Base-by-base conservation (phyloP, 2,113 vertebrate species). In the Pelusios castaneus region DNA sequence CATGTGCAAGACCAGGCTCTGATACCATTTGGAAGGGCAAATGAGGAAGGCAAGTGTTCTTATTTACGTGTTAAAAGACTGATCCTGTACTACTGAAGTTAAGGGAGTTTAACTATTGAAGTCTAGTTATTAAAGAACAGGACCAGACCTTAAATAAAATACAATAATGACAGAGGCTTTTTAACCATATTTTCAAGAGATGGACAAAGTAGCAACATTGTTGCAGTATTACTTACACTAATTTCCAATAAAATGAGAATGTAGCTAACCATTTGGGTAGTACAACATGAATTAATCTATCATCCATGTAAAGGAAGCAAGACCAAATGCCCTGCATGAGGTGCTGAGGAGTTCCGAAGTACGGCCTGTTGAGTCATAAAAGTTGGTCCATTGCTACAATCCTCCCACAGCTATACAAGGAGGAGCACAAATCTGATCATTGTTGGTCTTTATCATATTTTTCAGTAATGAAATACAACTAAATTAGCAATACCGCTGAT, bases 281-380 rank as follows among this genome's bases (percentile, higher is more conserved):
- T 8, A 54, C 17, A 41, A 2, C 0, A 0, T n/a, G 6, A 80
- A 5, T 0, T 4, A 80, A 82, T 85, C 47, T 19, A 17, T 45
- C 1, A 34, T 34, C 25, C 34, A 21, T 24, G 54, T 25, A 43
- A 82, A 79, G 76, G 76, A 29, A 47, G 27, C 51, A 41, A 84
- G 80, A 56, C n/a, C 22, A 73, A 58, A 76, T 49, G 17, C 38
- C 31, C 34, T 49, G 79, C 43, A 47, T 41, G 60, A n/a, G 47
- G 52, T 56, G 14, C 22, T 73, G 34, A 52, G 1, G 19, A 83
- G 52, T 60, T 12, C 58, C 80, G 38, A 58, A 31, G 17, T 7
- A 1, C 22, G 81, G 51, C 52, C 58, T 7, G 34, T 17, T 81
- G 85, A 77, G 9, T 47, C n/a, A 19, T 49, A 54, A 41, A 79